Base-by-base conservation (phyloP, 2,797 vertebrate species). In the Pempheris klunzingeri region DNA sequence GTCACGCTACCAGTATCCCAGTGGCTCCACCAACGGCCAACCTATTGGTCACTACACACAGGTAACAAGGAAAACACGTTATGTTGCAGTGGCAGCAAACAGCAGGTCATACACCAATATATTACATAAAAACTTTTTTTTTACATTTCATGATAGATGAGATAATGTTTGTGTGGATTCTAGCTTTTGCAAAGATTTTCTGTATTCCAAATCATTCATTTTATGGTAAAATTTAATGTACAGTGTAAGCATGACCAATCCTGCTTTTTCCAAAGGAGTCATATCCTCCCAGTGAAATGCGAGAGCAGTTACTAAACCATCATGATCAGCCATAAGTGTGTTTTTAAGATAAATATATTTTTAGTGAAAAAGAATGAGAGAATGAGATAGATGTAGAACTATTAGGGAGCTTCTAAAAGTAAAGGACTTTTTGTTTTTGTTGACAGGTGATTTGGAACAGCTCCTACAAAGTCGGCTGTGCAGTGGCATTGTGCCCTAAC, bases 391-490 rank as follows among this genome's bases (percentile, higher is more conserved):
- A n/a, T n/a, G n/a, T n/a, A n/a, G n/a, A n/a, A n/a, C n/a, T n/a
- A n/a, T n/a, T n/a, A n/a, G n/a, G n/a, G n/a, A n/a, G n/a, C n/a
- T n/a, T n/a, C n/a, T n/a, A n/a, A n/a, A n/a, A n/a, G n/a, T n/a
- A n/a, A 22, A 24, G 49, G 1, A 5, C 6, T 20, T 38, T 47
- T 3, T 60, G 49, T 54, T 49, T 74, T 49, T 66, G 18, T 65
- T 7, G 52, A 24, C 81, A 96, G 94, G 86, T 96, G 78, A 81
- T 96, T 28, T 96, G 94, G 94, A 91, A 87, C 86, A 86, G 84
- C 73, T 95, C 94, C 0, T 95, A 94, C 73, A 84, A 52, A 55
- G 75, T 95, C 0, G 95, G 95, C 58, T 96, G 95, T 53, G 94
- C 86, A 20, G 30, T 90, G 53, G 46, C 55, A 1, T 1, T 58